Conservation (phyloP, 2,888 invertebrate genomes). For the Drosophila aldrichi region DNA sequence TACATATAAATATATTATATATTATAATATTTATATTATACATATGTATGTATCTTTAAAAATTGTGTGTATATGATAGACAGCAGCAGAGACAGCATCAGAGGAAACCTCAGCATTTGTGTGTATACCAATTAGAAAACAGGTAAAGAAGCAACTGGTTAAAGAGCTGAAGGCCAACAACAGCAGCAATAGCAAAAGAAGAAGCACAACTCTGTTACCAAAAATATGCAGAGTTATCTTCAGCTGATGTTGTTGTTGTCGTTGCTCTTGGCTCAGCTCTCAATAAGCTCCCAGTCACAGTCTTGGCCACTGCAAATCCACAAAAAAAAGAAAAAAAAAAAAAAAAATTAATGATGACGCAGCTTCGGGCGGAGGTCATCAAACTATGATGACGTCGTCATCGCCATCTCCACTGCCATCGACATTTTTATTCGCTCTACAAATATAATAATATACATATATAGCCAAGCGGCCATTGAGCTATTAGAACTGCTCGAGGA, state of each 20-base stretch:
- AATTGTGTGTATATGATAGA: slow-evolving; percentile 16
- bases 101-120: slow-evolving; percentile 39
- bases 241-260: neutral
- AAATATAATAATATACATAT: neutral
- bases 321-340: slow-evolving; percentile 48
- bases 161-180: slow-evolving; percentile 54
- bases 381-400: slow-evolving; percentile 76
- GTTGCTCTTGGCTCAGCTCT: neutral
- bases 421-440: neutral
- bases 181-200: slow-evolving; percentile 17
- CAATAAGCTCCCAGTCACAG: neutral
- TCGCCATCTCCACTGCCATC: neutral
- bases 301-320: slow-evolving; percentile 30
- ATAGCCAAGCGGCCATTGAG: slow-evolving; percentile 5
- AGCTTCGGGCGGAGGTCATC: slow-evolving; percentile 73
- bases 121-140: slow-evolving; percentile 55
- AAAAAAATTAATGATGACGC: slow-evolving; percentile 57
- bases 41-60: neutral
- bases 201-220: slow-evolving; percentile 61
- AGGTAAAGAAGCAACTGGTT: slow-evolving; percentile 66
- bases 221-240: slow-evolving; percentile 57
- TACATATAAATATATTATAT: too few species aligned
- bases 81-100: slow-evolving; percentile 19
- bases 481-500: neutral
- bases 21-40: too few species aligned